Evolutionary conservation across 2,797 vertebrate species (phyloP).

Genomic region (Echeneis naucrates): DNA sequence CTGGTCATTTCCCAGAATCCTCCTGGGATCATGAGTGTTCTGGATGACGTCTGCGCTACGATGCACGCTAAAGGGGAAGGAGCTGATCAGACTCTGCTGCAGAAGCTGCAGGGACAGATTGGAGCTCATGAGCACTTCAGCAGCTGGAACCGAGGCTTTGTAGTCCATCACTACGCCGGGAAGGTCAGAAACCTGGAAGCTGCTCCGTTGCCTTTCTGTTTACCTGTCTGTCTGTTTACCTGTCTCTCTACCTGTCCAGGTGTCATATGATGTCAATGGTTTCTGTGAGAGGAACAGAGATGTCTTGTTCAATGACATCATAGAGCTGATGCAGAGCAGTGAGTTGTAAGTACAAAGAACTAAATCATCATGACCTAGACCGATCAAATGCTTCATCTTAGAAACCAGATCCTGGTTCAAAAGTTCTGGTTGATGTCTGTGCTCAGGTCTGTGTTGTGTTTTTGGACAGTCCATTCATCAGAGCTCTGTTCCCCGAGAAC

Average conservation of each 20-base stretch:
- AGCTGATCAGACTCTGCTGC: conserved; percentile 87
- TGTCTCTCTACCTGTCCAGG: conserved; percentile 62
- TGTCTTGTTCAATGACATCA: conserved; percentile 88
- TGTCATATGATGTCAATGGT: conserved; percentile 84
- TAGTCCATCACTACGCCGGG: conserved; percentile 89
- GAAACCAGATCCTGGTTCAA: background rate
- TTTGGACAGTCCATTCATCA: conserved; percentile 83
- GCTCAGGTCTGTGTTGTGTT: conserved; percentile 34
- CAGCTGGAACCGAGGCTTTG: conserved; percentile 88
- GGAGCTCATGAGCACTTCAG: conserved; percentile 87
- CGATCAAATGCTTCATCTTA: too few species aligned
- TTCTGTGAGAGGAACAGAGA: conserved; percentile 89
- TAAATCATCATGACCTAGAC: background rate
- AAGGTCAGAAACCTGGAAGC: conserved; percentile 73
- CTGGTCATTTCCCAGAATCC: conserved; percentile 77
- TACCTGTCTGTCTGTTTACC: background rate
- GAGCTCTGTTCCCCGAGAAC: conserved; percentile 86
- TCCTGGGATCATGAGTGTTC: conserved; percentile 86
- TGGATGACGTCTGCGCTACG: conserved; percentile 89
- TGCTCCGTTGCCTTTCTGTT: background rate
- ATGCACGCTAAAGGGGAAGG: conserved; percentile 91
- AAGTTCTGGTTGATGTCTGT: background rate
- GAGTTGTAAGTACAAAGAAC: conserved; percentile 82
- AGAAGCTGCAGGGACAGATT: conserved; percentile 87
- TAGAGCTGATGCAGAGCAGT: conserved; percentile 91